phyloP scores from a whole-genome alignment of 2,797 vertebrate species.

The Melanotaenia nigrans region DNA sequence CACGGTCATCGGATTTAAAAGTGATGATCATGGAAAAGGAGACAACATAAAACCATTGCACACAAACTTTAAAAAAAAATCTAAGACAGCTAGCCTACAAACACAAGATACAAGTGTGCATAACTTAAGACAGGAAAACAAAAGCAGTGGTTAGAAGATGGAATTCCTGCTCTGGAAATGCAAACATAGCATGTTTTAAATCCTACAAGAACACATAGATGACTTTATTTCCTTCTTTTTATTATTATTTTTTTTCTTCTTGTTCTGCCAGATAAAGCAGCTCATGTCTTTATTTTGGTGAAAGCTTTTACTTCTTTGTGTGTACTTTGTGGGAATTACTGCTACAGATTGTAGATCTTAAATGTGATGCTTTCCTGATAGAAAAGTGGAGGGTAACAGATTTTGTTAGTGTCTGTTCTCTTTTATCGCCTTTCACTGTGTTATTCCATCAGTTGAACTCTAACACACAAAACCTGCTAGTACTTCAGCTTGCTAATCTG shows the following conservation, averaged over 20 bases:
- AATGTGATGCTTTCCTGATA: not conserved
- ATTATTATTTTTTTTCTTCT: not conserved
- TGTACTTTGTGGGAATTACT: not conserved
- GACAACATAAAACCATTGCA: not conserved
- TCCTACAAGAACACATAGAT: not conserved
- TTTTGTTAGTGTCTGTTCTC: not conserved
- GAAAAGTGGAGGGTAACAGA: not conserved
- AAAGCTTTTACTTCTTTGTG: not conserved
- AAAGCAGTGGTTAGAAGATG: not conserved
- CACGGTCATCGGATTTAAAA: slow-evolving; percentile 11
- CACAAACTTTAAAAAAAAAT: not conserved
- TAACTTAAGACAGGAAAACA: not conserved
- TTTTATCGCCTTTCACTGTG: not conserved
- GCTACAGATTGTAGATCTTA: not conserved
- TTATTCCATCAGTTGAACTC: slow-evolving; percentile 6
- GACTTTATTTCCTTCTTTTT: not conserved
- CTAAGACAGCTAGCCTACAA: not conserved
- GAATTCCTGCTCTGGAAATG: not conserved
- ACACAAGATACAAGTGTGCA: not conserved
- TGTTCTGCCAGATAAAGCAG: not conserved
- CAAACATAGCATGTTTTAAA: not conserved
- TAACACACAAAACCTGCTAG: not conserved
- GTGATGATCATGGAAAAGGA: not conserved
- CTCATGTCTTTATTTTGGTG: not conserved
- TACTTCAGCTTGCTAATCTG: not conserved